Evolutionary conservation across 2,113 vertebrate genomes (phyloP), one percentile per base, ranked within the genome.

Genomic region (Sorex araneus): DNA sequence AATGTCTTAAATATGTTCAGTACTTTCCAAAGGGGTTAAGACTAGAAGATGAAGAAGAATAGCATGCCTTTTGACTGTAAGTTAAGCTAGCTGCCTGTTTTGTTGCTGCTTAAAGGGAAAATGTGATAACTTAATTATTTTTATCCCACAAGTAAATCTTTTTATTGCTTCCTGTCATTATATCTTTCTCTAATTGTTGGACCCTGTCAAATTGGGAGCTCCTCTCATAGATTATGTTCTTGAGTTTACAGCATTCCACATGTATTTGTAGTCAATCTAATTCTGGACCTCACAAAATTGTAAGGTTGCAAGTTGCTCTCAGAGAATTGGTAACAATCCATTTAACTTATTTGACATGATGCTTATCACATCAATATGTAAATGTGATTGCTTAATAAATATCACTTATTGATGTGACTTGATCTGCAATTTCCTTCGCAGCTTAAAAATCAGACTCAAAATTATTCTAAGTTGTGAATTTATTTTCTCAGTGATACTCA

Each of bases 311-410:
- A 86, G 47, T 86, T 94, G 40, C 25, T 90, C 16, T 84, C 40
- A 84, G 77, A 80, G 63, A 94, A 79, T n/a, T 78, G 64, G 57
- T 11, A 91, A 86, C 69, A 88, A 87, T 92, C 81, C 95, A 74
- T 92, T 80, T 90, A 75, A 92, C n/a, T 90, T 93, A 83, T 45
- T 80, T 89, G 73, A 63, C 73, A 89, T 77, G 67, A n/a, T 87
- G 89, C 84, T 96, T 94, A 92, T 95, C 87, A 78, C 84, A 94
- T 92, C 87, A 89, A 87, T 97, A 96, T 94, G 94, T 87, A 91
- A 95, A 96, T 95, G 69, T 84, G 73, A 91, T 91, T 91, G 74
- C 84, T 96, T 96, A 96, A 96, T 94, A 95, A 94, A 91, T 92
- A 94, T 34, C 45, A 89, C 63, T 92, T 94, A 96, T 81, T 94